phyloP scores from a whole-genome alignment of 2,888 invertebrate species.

The Augiades crinisus region DNA sequence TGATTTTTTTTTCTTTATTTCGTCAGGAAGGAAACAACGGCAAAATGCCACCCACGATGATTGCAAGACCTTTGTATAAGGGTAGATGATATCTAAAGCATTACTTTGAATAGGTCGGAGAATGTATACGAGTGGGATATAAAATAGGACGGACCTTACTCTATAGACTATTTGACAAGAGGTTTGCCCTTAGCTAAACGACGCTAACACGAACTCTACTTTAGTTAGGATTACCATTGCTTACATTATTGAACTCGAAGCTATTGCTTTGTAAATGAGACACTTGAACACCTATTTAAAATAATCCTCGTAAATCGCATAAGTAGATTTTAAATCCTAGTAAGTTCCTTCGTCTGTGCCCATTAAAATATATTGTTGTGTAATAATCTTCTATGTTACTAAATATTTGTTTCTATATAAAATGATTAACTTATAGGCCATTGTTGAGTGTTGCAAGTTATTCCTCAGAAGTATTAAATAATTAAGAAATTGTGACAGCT shows the following conservation, averaged over 20 bases:
- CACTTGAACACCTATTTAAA: not conserved
- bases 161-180: slow-evolving; percentile 11
- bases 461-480: no score
- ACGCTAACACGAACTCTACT: slow-evolving; percentile 11
- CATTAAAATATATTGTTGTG: no score
- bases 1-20: slow-evolving; percentile 64
- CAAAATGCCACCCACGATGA: slow-evolving; percentile 75
- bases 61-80: slow-evolving; percentile 31
- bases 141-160: slow-evolving; percentile 16
- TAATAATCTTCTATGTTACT: no score
- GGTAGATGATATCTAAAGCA: slow-evolving; percentile 15
- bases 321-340: no score
- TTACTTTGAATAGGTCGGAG: slow-evolving; percentile 12
- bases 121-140: slow-evolving; percentile 8
- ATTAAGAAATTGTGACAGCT: no score
- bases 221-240: not conserved
- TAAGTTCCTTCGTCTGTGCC: no score
- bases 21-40: slow-evolving; percentile 56
- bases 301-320: no score
- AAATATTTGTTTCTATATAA: no score
- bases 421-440: no score
- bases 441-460: no score
- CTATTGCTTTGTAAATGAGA: not conserved
- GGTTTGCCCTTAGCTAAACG: slow-evolving; percentile 10
- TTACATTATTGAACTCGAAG: not conserved